These are phyloP conservation scores for Tridacna crocea DNA, from an alignment of 2,888 invertebrate genomes.

Conservation along the genomic window DNA sequence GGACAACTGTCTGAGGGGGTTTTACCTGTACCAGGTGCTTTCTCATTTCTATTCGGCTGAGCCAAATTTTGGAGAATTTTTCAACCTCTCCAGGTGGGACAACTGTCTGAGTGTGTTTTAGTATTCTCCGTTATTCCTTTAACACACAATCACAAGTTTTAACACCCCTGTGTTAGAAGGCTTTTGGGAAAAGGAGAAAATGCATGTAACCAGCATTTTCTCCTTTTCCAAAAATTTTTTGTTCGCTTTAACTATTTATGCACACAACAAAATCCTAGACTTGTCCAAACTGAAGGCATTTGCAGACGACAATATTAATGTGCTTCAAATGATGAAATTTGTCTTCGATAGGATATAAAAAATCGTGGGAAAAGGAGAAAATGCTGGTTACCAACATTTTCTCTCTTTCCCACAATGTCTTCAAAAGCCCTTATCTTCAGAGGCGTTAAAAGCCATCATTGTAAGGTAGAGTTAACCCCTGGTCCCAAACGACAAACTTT, in stretches of 20 bases:
- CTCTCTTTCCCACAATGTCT: background rate
- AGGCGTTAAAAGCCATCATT: background rate
- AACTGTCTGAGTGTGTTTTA: background rate
- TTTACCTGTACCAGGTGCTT: no score
- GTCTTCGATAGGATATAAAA: no score
- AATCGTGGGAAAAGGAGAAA: background rate
- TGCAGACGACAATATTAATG: no score
- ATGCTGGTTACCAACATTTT: background rate
- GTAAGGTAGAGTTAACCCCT: background rate
- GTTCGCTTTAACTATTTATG: no score
- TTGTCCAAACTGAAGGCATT: no score
- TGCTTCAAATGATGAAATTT: no score
- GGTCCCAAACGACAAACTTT: no score
- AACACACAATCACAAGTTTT: background rate
- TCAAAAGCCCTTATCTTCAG: background rate
- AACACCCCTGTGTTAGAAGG: background rate
- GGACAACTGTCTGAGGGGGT: background rate
- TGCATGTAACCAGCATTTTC: background rate
- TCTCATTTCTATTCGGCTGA: no score
- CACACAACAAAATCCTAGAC: no score
- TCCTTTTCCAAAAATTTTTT: background rate
- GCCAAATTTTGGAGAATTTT: background rate
- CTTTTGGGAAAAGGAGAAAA: background rate
- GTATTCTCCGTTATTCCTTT: background rate
- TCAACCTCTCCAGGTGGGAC: background rate